A percentile compares a stretch with the other conserved stretches of the same genome.
Evolutionary conservation across 92 coral and sea anemone species (phyloP).

Genomic region (Actinostola sp.): DNA sequence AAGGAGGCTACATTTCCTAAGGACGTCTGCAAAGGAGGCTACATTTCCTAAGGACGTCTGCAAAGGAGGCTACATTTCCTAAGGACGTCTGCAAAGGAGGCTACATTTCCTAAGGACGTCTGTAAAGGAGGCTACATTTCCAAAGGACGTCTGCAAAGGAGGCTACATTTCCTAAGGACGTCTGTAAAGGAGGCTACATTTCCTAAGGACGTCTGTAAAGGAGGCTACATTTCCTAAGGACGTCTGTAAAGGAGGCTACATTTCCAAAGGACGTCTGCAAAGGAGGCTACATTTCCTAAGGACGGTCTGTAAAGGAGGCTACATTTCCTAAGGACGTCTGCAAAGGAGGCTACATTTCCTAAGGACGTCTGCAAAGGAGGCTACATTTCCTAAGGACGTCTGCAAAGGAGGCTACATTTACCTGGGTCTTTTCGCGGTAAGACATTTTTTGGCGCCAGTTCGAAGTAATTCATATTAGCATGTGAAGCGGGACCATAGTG

Average conservation of each 20-base stretch:
- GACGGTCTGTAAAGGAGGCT: neutral
- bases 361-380: neutral
- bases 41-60: neutral
- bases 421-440: conserved; percentile 57
- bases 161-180: no score
- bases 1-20: neutral
- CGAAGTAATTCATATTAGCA: conserved; percentile 20
- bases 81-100: neutral
- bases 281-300: no score
- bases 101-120: no score
- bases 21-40: neutral
- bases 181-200: neutral
- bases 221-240: no score
- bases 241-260: neutral
- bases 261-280: neutral
- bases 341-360: conserved; percentile 3
- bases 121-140: neutral
- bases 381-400: neutral
- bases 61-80: conserved; percentile 3
- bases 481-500: conserved; percentile 77
- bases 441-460: conserved; percentile 52
- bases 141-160: neutral
- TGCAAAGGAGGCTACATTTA: conserved; percentile 6
- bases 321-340: neutral
- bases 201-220: neutral